Conservation (phyloP, 2,888 invertebrate genomes). For the Steinernema carpocapsae region DNA sequence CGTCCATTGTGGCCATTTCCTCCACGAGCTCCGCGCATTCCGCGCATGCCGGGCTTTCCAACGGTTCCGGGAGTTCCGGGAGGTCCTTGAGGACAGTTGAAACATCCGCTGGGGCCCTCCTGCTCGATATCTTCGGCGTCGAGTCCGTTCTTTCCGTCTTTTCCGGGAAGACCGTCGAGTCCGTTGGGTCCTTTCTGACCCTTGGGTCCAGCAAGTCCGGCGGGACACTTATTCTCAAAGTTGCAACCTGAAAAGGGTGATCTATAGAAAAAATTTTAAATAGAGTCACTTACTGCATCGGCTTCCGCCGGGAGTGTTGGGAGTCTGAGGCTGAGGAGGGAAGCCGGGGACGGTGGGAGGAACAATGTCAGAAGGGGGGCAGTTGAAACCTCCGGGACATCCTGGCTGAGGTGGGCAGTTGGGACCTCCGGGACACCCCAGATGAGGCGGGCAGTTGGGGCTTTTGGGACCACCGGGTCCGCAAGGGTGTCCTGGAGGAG, state of each 20-base stretch:
- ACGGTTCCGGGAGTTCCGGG: slow-evolving; percentile 49
- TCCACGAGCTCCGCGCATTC: slow-evolving; percentile 63
- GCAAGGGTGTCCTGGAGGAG: slow-evolving; percentile 1
- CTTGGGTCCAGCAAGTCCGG: slow-evolving; percentile 57
- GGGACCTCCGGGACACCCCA: not conserved
- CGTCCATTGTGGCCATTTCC: slow-evolving; percentile 60
- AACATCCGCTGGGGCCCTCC: slow-evolving; percentile 57
- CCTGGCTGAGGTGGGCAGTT: not conserved
- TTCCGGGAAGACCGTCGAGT: slow-evolving; percentile 52
- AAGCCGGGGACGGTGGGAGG: not conserved
- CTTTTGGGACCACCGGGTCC: not conserved
- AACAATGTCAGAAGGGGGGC: not conserved
- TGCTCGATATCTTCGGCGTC: slow-evolving; percentile 55
- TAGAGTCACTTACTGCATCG: not conserved
- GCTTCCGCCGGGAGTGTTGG: slow-evolving; percentile 4
- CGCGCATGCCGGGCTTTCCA: slow-evolving; percentile 45
- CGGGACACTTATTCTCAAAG: slow-evolving; percentile 38
- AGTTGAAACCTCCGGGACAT: not conserved
- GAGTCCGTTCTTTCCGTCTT: slow-evolving; percentile 51
- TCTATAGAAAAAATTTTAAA: not conserved
- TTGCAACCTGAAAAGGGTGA: not conserved
- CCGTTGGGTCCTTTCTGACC: slow-evolving; percentile 52
- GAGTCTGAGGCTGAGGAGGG: not conserved
- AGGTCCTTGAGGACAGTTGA: slow-evolving; percentile 51
- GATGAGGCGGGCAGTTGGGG: not conserved